Evolutionary conservation across 2,797 vertebrate genomes (phyloP).

Genomic region (Halcyon leucocephala): DNA sequence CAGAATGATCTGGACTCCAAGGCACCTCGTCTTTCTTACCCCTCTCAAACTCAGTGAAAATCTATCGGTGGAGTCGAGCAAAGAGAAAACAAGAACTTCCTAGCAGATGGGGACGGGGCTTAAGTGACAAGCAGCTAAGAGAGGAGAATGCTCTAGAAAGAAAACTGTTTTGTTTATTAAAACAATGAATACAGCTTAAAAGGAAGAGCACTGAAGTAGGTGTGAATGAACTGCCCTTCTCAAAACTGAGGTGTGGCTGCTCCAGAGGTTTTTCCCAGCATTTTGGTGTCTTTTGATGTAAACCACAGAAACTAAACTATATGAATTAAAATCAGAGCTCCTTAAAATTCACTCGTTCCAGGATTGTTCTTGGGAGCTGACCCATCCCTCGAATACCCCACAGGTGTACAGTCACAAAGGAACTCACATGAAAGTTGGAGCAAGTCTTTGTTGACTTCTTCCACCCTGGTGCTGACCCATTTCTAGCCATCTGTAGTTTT

Average conservation of each 20-base stretch:
- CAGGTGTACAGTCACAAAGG: slow-evolving; percentile 63
- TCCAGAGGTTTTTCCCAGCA: slow-evolving; percentile 71
- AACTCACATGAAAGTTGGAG: slow-evolving; percentile 51
- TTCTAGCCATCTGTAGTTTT: slow-evolving; percentile 1
- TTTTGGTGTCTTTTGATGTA: slow-evolving; percentile 68
- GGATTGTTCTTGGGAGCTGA: slow-evolving; percentile 59
- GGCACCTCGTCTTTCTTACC: background rate
- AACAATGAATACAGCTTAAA: slow-evolving; percentile 45
- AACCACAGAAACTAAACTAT: slow-evolving; percentile 68
- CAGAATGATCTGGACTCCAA: background rate
- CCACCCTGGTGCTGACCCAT: slow-evolving; percentile 28
- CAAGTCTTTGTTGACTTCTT: slow-evolving; percentile 56
- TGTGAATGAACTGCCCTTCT: slow-evolving; percentile 58
- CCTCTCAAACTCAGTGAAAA: background rate
- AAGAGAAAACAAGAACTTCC: background rate
- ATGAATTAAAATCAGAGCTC: slow-evolving; percentile 61
- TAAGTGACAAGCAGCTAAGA: background rate
- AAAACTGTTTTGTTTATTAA: slow-evolving; percentile 66
- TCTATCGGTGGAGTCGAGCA: background rate
- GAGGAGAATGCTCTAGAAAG: background rate
- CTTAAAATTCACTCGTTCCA: slow-evolving; percentile 64
- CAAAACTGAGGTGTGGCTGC: slow-evolving; percentile 55
- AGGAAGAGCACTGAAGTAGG: slow-evolving; percentile 49
- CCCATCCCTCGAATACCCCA: slow-evolving; percentile 58
- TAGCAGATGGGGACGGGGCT: background rate